Base-by-base conservation (phyloP, 2,888 invertebrate species). In the Pyrrhia umbra region DNA sequence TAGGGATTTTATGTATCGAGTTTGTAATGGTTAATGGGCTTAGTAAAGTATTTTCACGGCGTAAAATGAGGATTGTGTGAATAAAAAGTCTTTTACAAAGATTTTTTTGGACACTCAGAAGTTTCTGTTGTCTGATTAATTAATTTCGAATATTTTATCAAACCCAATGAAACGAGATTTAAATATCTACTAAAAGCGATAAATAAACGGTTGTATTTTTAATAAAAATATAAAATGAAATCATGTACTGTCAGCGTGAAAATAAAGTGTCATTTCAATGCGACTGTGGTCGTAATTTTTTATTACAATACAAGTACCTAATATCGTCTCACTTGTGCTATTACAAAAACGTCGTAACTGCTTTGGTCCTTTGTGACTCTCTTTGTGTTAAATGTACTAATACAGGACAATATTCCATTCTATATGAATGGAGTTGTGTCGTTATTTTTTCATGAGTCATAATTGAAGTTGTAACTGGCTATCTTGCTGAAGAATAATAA, bases 221-320 rank as follows among this genome's bases (percentile, higher is more conserved):
- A 68, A 46, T 20, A 46, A 46, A 58, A 46, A 27, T 37, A 43
- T 27, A 2, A 50, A 47, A 57, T 37, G 50, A 54, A 42, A 34
- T 30, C 47, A 47, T 20, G 52, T 64, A 59, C 27, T 52, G 49
- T 46, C 64, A 66, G 47, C 54, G 64, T 68, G 60, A 49, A 68
- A 76, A 79, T 74, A 73, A 71, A 78, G 61, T 40, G 63, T 67
- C 68, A 56, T 73, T 79, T 80, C 59, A 69, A 78, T 71, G 67
- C 67, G 73, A 63, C 67, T 58, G 56, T n/a, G 66, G 40, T 78
- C 79, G 63, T 79, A 71, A 64, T 80, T 71, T 80, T 78, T 79
- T 79, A 79, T 78, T 64, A 54, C 74, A 54, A 66, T 59, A 67
- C 62, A 69, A 69, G 77, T 66, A n/a, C n/a, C n/a, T n/a, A 79